A percentile compares a stretch with the other conserved stretches of the same genome.
Conservation (phyloP, 2,888 invertebrate genomes). For the Macrosoma leucophasiata region DNA sequence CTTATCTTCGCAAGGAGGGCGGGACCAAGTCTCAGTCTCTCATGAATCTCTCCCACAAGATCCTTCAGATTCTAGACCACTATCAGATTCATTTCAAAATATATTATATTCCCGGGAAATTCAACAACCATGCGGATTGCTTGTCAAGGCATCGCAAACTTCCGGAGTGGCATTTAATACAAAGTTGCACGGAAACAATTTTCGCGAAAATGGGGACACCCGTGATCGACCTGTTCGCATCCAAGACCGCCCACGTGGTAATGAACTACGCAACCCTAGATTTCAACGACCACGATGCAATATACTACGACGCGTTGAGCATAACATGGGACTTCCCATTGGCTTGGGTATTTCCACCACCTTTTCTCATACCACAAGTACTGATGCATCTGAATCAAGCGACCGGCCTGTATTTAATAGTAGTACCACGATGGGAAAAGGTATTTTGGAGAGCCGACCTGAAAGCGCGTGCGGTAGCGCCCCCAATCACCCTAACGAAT, state of each 20-base stretch:
- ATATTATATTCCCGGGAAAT: too few species aligned
- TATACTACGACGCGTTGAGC: conserved; percentile 21
- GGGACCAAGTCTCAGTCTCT: too few species aligned
- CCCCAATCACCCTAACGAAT: conserved; percentile 14
- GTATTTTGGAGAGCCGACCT: conserved; percentile 24
- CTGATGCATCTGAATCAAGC: conserved; percentile 15
- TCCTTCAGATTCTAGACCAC: too few species aligned
- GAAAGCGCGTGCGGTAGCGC: conserved; percentile 10
- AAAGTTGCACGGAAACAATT: background rate
- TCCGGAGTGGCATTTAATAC: conserved; percentile 8
- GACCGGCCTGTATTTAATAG: conserved; percentile 14
- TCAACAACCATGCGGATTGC: too few species aligned
- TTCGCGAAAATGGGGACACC: background rate
- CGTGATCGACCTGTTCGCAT: background rate
- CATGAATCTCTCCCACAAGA: too few species aligned
- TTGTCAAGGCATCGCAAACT: too few species aligned
- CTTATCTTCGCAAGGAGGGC: too few species aligned
- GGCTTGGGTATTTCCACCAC: conserved; percentile 25
- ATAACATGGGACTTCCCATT: conserved; percentile 18
- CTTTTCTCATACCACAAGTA: conserved; percentile 18
- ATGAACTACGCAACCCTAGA: conserved; percentile 17
- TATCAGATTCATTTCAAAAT: too few species aligned
- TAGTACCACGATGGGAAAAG: conserved; percentile 19
- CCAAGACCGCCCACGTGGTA: background rate
- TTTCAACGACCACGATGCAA: conserved; percentile 13